Base-by-base conservation (phyloP, 2,113 vertebrate species). In the Apodemus speciosus region DNA sequence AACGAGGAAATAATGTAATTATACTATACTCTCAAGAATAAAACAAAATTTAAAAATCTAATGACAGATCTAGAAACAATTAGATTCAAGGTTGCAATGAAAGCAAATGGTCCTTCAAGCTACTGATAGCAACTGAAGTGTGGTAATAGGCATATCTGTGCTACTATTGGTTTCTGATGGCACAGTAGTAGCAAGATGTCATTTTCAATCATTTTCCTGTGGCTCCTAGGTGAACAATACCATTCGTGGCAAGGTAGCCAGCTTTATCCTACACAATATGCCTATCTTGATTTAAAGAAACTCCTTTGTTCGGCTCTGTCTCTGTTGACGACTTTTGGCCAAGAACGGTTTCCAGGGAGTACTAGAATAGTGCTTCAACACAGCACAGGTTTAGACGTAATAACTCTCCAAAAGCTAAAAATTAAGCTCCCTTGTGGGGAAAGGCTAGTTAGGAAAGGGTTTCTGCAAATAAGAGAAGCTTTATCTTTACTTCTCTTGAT, bases 21-120 rank as follows among this genome's bases (percentile, higher is more conserved):
- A 25, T 80, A 38, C 11, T 58, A 58, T 80, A 58, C 1, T 80
- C 21, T 40, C 53, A 60, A 81, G 58, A 80, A 81, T 75, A 80
- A 58, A 80, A 80, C 9, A 58, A 38, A 81, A 40, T 58, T 84
- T 25, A 21, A 90, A 87, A 27, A 91, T 81, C 20, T 83, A 95
- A 38, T 92, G 76, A 89, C n/a, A 68, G 88, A 21, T 73, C 85
- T 92, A 87, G 94, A 94, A 90, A 85, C 85, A 94, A 93, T 68
- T 51, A 62, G 89, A 93, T 93, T 77, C 93, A 35, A 96, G 56
- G 85, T 77, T 72, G 30, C 84, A 58, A 90, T 84, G 66, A 91
- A 64, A 79, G 35, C 72, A 81, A 93, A 90, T 88, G 86, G 60
- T 90, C 93, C 85, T 94, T 93, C 62, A 92, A 92, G 66, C n/a